A percentile compares a stretch with the other conserved stretches of the same genome.
Conservation (phyloP, 2,797 vertebrate genomes). For the Amniataba percoides region DNA sequence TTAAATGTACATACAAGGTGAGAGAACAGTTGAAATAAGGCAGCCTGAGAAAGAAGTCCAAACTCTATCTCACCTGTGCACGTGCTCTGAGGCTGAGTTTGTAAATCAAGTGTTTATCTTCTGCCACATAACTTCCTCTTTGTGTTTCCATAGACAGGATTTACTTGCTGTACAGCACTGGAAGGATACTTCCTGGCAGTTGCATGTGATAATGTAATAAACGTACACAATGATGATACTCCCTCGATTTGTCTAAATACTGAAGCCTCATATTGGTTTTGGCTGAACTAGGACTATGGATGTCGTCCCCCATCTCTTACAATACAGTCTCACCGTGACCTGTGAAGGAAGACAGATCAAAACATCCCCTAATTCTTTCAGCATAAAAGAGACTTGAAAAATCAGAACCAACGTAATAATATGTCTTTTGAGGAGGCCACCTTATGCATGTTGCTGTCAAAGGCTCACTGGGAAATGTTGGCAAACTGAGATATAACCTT, state of each 20-base stretch:
- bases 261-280: conserved; percentile 10
- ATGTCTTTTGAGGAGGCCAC: conserved; percentile 9
- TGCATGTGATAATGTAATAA: neutral
- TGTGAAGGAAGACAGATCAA: too few relatives aligned
- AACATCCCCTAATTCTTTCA: too few relatives aligned
- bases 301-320: neutral
- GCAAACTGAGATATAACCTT: conserved; percentile 31
- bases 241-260: neutral
- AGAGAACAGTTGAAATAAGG: neutral
- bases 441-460: conserved; percentile 9
- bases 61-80: neutral
- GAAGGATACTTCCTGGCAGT: neutral
- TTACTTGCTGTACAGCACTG: neutral
- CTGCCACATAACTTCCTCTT: neutral
- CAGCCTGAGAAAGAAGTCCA: neutral
- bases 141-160: neutral
- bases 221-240: neutral
- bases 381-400: neutral
- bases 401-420: neutral
- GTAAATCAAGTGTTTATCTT: neutral
- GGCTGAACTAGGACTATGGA: neutral
- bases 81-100: neutral
- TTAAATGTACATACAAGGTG: neutral
- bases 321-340: neutral
- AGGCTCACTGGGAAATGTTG: conserved; percentile 23